Conservation (phyloP, 2,797 vertebrate species). For the Pipistrellus nathusii region DNA sequence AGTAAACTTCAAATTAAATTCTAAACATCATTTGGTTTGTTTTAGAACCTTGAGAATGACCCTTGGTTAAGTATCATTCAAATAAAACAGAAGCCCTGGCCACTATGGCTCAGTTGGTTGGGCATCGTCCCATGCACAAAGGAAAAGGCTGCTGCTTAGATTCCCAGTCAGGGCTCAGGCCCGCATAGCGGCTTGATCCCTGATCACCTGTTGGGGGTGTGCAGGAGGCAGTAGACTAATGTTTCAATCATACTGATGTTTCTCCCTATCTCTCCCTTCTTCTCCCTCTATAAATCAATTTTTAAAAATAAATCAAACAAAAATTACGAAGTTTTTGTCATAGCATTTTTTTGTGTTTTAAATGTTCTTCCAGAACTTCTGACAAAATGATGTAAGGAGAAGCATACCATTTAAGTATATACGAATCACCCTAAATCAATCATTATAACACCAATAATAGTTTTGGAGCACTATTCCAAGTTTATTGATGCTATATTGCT, state of each 20-base stretch:
- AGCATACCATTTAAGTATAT: neutral
- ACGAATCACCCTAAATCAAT: neutral
- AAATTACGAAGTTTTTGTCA: neutral
- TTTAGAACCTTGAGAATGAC: neutral
- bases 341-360: neutral
- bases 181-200: neutral
- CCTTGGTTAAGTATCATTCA: slow-evolving; percentile 2
- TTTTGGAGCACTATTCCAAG: slow-evolving; percentile 29
- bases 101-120: neutral
- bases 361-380: slow-evolving; percentile 5
- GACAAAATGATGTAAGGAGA: neutral
- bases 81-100: slow-evolving; percentile 2
- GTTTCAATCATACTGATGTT: neutral
- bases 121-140: neutral
- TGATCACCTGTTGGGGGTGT: neutral
- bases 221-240: neutral
- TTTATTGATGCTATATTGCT: neutral
- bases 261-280: neutral
- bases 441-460: neutral
- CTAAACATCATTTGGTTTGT: neutral
- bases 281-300: neutral
- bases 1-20: slow-evolving; percentile 13
- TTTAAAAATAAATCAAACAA: neutral
- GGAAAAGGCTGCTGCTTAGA: neutral
- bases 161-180: neutral